Evolutionary conservation across 2,113 vertebrate species (phyloP).

Genomic region (Malaclemys terrapin): DNA sequence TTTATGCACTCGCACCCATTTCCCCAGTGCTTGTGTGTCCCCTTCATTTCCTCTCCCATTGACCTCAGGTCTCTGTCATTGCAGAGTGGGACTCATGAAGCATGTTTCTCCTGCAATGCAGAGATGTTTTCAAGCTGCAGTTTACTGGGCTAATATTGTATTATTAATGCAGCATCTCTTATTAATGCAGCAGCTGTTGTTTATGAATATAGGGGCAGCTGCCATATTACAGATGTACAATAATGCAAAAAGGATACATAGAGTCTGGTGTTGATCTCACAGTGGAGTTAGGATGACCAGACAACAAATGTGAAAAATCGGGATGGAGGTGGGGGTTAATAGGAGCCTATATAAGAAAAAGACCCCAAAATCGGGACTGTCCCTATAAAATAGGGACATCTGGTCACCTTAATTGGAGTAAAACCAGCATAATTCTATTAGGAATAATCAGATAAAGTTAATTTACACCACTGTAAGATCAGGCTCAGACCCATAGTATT

Average conservation of each 20-base stretch:
- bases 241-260: neutral
- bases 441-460: too few relatives aligned
- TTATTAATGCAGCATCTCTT: neutral
- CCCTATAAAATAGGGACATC: too few relatives aligned
- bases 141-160: neutral
- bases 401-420: neutral
- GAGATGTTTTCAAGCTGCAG: neutral
- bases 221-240: neutral
- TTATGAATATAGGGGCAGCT: neutral
- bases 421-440: neutral
- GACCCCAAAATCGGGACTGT: too few relatives aligned
- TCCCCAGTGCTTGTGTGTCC: neutral
- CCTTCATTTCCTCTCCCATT: neutral
- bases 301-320: too few relatives aligned
- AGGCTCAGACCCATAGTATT: neutral
- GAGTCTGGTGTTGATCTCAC: neutral
- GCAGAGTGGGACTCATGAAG: neutral
- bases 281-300: neutral
- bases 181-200: too few relatives aligned
- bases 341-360: too few relatives aligned
- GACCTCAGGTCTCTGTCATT: neutral
- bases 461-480: neutral
- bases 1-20: neutral
- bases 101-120: neutral
- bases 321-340: too few relatives aligned